Conservation (phyloP, 2,888 invertebrate genomes). For the Caenorhabditis sp. region DNA sequence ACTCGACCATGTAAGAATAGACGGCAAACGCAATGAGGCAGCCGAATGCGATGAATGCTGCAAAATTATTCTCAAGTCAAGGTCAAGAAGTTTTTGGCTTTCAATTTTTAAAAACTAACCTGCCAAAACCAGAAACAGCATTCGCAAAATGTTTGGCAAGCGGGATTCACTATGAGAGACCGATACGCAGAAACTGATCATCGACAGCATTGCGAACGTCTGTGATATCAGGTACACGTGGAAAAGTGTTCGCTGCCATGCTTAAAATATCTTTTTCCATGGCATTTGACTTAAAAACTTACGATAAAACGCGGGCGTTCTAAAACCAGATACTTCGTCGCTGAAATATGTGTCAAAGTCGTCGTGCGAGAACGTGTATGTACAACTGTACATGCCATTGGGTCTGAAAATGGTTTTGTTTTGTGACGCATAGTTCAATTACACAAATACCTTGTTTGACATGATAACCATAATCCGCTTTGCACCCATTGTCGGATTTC, state of each 20-base stretch:
- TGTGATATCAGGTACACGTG: conserved; percentile 73
- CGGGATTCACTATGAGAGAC: conserved; percentile 45
- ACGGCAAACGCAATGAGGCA: conserved; percentile 71
- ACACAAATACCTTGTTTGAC: conserved; percentile 72
- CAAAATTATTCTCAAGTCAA: conserved; percentile 12
- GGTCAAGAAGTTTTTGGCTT: conserved; percentile 16
- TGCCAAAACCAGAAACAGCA: conserved; percentile 39
- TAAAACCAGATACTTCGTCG: conserved; percentile 71
- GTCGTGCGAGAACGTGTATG: conserved; percentile 75
- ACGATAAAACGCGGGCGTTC: conserved; percentile 78
- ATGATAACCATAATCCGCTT: conserved; percentile 76
- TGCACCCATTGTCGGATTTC: conserved; percentile 77
- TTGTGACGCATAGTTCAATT: not conserved
- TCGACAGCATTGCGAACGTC: conserved; percentile 68
- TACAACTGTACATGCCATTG: conserved; percentile 77
- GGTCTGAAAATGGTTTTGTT: conserved; percentile 62
- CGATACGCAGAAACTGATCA: conserved; percentile 73
- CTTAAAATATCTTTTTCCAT: conserved; percentile 56
- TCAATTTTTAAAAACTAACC: conserved; percentile 24
- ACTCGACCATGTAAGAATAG: conserved; percentile 77
- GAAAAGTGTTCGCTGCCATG: conserved; percentile 76
- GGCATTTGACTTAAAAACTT: conserved; percentile 23
- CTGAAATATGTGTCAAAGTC: conserved; percentile 75
- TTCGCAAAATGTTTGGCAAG: conserved; percentile 32
- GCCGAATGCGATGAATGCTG: conserved; percentile 64